These are phyloP conservation scores for Sebastes jordani DNA, from an alignment of 2,797 vertebrate species.

Conservation along the genomic window DNA sequence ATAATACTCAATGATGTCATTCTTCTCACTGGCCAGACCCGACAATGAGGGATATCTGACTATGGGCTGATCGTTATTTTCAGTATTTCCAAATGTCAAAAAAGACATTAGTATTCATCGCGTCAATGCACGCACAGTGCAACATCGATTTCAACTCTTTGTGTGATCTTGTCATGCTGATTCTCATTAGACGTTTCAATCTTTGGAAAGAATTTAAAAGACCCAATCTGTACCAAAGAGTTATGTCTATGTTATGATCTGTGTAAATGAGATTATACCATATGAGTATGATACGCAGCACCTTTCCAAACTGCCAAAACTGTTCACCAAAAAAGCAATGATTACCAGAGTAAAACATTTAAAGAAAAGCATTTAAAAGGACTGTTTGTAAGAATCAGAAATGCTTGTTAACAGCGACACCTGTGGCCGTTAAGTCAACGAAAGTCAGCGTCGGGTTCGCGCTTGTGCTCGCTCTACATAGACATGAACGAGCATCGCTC, in stretches of 20 bases:
- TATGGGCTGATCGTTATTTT: background rate
- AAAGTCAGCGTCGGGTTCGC: no score
- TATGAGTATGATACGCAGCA: background rate
- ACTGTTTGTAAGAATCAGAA: no score
- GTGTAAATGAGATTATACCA: background rate
- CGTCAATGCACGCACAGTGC: background rate
- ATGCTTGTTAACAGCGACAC: no score
- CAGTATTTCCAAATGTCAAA: conserved; percentile 11
- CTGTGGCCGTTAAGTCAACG: no score
- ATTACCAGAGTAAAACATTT: background rate
- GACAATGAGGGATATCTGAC: background rate
- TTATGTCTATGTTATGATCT: background rate
- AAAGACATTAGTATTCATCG: background rate
- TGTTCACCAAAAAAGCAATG: background rate
- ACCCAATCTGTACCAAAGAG: background rate
- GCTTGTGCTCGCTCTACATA: no score
- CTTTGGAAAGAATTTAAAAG: background rate
- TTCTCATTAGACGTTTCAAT: background rate
- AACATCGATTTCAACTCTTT: background rate
- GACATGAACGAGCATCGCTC: no score
- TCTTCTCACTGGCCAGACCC: background rate
- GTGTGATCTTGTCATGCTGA: background rate
- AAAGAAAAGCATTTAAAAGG: no score
- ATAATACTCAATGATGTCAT: background rate
- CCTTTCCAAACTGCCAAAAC: background rate